Evolutionary conservation across 1,140 invertebrate species (phyloP), one percentile per base, ranked within the genome.

Genomic region (Conus ventricosus): DNA sequence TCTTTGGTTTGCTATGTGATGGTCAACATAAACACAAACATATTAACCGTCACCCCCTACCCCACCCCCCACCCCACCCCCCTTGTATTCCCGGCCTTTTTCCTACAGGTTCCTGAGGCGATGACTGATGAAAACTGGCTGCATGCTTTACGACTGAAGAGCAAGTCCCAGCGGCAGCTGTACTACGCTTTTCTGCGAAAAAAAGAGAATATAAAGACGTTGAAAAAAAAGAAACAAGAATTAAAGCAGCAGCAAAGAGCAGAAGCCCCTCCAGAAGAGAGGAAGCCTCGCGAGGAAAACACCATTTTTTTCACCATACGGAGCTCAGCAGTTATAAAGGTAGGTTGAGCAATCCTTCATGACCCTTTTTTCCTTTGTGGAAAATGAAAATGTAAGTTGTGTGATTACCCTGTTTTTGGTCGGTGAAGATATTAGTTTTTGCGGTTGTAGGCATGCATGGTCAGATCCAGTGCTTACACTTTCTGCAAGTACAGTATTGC

Each of bases 111-210:
- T 75, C 87, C 89, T 27, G 84, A 90, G 53, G 54, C 55, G 25
- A 39, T 90, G 87, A 90, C 84, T 5, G 85, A 84, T 84, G 81
- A 57, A 8, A 81, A 84, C 23, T 90, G 89, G 89, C 54, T 90
- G 82, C 20, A 85, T 63, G 23, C 87, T 5, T 27, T 88, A 1
- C 20, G 84, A 55, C 25, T 67, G 78, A 20, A 60, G n/a, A 87
- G 63, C 17, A 83, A 53, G 13, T 17, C 25, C 17, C 27, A 88
- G 54, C 60, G 88, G 51, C 4, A 54, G 6, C 25, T 75, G 15
- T 86, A 85, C 85, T 85, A 83, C n/a, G 67, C 23, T 53, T 88
- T 71, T 76, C 84, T 75, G 54, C 60, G 51, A 75, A 88, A 76
- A 84, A 87, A 39, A 27, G 55, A 88, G 86, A 84, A 71, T 17